Conservation (phyloP, 2,113 vertebrate genomes). For the Rallus limicola region DNA sequence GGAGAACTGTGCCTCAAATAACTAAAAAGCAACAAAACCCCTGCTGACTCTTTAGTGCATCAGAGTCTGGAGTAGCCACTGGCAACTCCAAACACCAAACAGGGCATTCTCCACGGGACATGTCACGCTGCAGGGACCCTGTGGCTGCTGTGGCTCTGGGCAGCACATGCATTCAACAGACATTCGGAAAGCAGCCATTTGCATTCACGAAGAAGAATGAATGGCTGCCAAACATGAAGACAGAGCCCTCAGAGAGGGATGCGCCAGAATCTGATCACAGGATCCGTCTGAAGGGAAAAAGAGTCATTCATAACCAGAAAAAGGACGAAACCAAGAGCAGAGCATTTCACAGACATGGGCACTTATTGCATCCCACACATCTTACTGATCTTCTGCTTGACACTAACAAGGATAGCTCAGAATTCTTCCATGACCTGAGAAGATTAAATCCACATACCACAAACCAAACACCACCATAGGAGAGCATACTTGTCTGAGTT, state of each 20-base stretch:
- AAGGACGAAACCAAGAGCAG: neutral
- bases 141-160: neutral
- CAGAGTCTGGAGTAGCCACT: neutral
- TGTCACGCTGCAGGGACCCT: neutral
- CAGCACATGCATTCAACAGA: neutral
- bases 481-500: neutral
- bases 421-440: neutral
- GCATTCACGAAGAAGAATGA: neutral
- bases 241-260: neutral
- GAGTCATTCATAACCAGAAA: neutral
- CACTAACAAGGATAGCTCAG: neutral
- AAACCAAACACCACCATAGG: neutral
- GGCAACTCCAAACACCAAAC: neutral
- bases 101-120: neutral
- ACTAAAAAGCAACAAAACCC: neutral
- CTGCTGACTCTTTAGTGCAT: neutral
- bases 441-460: neutral
- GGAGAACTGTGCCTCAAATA: neutral
- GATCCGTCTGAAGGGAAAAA: neutral
- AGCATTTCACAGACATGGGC: neutral
- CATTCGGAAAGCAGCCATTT: neutral
- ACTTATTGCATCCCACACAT: neutral
- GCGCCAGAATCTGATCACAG: neutral
- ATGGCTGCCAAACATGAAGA: neutral
- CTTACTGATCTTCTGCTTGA: neutral